Base-by-base conservation (phyloP, 2,888 invertebrate genomes). In the Macrosoma leucophasiata region DNA sequence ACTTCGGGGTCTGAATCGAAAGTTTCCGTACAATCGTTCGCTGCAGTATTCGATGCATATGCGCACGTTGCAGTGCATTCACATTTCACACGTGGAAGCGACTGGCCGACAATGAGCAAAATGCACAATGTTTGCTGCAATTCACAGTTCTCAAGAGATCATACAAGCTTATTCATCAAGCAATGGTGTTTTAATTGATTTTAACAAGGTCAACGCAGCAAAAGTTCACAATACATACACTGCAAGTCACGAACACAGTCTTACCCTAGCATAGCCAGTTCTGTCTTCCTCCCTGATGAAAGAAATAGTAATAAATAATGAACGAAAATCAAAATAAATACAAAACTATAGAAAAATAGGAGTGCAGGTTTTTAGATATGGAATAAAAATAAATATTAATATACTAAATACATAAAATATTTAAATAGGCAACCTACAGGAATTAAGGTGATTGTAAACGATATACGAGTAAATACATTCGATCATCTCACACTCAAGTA, bases 251-350 rank as follows among this genome's bases (percentile, higher is more conserved):
- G 62, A 78, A 79, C 76, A 75, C 72, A 61, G 50, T 69, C 85
- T 85, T 85, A 85, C 85, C 85, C 85, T 82, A 78, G 64, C 79
- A 84, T 74, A 84, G 78, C 84, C 85, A 73, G 74, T 72, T 73
- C 76, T 79, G 77, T 84, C 85, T 74, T 82, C 84, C 82, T 85
- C 84, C 85, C 85, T 85, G 82, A 82, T 84, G 76, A 85, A 82
- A 78, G 71, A 82, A 82, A 82, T 74, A 62, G 57, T 46, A 61
- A 64, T 68, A 73, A 48, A 62, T 60, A 58, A 49, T 50, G 41
- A 47, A 54, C 29, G 38, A 33, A 33, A 49, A 36, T 48, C 46
- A 51, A 42, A n/a, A 45, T 48, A 56, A 44, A 52, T 48, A 62
- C 36, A 64, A 42, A 59, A 46, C 35, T 59, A 39, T 10, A 28